These are phyloP conservation scores for Drosophila nannoptera DNA, from an alignment of 1,140 invertebrate genomes.

Conservation along the genomic window DNA sequence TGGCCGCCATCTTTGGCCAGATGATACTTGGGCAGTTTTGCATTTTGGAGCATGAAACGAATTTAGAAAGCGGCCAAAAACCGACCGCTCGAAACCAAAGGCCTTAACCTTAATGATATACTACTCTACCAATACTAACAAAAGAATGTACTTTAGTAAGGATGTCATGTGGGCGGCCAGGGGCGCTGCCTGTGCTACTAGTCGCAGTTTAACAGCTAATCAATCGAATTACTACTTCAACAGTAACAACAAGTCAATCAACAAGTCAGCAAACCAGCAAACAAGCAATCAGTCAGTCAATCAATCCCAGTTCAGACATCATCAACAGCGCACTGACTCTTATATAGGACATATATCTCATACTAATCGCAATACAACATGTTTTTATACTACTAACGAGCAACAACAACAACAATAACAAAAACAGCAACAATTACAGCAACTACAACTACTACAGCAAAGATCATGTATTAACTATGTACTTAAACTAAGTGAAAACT, in stretches of 20 bases:
- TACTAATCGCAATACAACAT: conserved; percentile 30
- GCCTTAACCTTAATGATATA: conserved; percentile 68
- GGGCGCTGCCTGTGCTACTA: conserved; percentile 49
- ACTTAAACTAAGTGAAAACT: conserved; percentile 53
- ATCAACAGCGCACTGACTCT: conserved; percentile 40
- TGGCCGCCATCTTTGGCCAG: conserved; percentile 13
- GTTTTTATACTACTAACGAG: conserved; percentile 22
- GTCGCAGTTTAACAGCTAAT: conserved; percentile 44
- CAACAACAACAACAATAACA: conserved; percentile 16
- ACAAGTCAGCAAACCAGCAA: conserved; percentile 1
- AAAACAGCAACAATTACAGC: conserved; percentile 41
- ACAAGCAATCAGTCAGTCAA: conserved; percentile 30
- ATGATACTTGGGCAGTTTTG: conserved; percentile 59
- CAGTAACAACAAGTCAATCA: conserved; percentile 27
- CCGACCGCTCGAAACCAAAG: conserved; percentile 68
- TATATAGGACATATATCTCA: conserved; percentile 41
- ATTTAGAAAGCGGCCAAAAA: conserved; percentile 63
- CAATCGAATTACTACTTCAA: conserved; percentile 6
- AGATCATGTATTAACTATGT: conserved; percentile 67
- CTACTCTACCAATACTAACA: conserved; percentile 49
- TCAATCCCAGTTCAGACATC: conserved; percentile 60
- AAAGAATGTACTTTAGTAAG: conserved; percentile 52
- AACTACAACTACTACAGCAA: too few species aligned
- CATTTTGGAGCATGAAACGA: conserved; percentile 73
- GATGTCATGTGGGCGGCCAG: conserved; percentile 37